Conservation (phyloP, 2,888 invertebrate species). For the Cephus runcator region DNA sequence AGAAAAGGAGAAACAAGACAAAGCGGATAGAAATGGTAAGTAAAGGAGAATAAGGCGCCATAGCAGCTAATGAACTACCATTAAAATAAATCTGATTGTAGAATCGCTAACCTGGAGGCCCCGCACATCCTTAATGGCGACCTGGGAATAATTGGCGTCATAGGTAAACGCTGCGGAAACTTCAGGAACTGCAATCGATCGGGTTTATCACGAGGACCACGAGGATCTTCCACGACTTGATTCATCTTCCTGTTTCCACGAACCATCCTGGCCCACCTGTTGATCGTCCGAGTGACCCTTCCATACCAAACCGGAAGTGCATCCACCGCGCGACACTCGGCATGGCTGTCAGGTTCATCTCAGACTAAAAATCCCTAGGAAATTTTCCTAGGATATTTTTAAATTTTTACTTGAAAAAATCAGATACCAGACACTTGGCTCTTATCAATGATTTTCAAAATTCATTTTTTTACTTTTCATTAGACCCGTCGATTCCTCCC, state of each 20-base stretch:
- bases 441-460: neutral
- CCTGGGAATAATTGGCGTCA: slow-evolving; percentile 4
- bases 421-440: neutral
- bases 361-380: neutral
- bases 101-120: neutral
- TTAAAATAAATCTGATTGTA: slow-evolving; percentile 7
- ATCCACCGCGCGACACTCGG: neutral
- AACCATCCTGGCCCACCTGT: neutral
- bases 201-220: neutral
- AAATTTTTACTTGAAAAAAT: neutral
- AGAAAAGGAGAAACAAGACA: neutral
- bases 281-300: neutral
- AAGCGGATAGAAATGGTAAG: neutral
- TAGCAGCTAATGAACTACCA: neutral
- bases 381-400: no score
- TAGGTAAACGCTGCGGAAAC: neutral
- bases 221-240: neutral
- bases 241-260: neutral
- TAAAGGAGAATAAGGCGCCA: neutral
- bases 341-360: neutral
- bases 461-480: neutral
- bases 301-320: neutral
- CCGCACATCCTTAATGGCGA: neutral
- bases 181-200: neutral
- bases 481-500: neutral